phyloP scores from a whole-genome alignment of 2,797 vertebrate genomes.

The Sorex maritimensis region DNA sequence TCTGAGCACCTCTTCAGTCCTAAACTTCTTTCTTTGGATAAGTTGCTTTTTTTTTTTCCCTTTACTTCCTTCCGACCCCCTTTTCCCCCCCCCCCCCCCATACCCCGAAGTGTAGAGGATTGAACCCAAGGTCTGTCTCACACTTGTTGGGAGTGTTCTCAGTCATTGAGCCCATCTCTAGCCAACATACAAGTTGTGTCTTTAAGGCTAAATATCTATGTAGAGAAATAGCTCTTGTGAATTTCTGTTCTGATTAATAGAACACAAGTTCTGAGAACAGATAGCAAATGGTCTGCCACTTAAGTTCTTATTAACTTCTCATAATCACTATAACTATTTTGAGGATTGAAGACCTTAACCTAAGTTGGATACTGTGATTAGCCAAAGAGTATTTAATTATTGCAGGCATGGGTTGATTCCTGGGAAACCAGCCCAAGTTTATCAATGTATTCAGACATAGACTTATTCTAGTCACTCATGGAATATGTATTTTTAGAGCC shows the following conservation, averaged over 20 bases:
- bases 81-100: no score
- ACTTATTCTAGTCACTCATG: not conserved
- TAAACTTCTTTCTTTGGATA: not conserved
- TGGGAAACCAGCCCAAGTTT: constrained; percentile 45
- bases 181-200: not conserved
- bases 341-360: constrained; percentile 30
- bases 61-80: no score
- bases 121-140: no score
- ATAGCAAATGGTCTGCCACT: not conserved
- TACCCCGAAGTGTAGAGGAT: no score
- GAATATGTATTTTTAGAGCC: not conserved
- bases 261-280: constrained; percentile 9
- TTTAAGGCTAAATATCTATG: constrained; percentile 5
- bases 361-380: not conserved
- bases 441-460: constrained; percentile 42
- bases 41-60: not conserved
- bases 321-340: constrained; percentile 39
- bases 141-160: no score
- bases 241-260: constrained; percentile 48
- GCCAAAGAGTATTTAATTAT: constrained; percentile 32
- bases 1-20: not conserved
- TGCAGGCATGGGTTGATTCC: constrained; percentile 36
- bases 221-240: not conserved
- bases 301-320: constrained; percentile 6
- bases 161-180: no score